These are phyloP conservation scores for Mylabris phalerata DNA, from an alignment of 1,140 invertebrate species.

Conservation along the genomic window DNA sequence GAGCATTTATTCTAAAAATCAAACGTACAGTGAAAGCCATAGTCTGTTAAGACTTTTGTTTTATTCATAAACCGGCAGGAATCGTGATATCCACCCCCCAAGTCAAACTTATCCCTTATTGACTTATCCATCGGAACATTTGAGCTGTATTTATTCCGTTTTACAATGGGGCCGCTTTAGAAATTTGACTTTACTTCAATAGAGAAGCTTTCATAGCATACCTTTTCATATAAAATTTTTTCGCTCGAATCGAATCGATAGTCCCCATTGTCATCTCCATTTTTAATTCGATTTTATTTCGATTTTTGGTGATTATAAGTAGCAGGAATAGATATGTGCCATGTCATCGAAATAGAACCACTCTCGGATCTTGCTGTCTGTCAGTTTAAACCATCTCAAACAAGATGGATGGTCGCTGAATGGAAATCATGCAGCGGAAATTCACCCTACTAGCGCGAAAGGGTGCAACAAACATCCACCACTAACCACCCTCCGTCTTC, in stretches of 20 bases:
- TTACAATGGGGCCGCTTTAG: constrained; percentile 23
- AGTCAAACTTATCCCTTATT: constrained; percentile 37
- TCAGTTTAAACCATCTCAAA: constrained; percentile 44
- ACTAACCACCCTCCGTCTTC: no score
- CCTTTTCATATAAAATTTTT: no score
- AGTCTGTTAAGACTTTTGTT: constrained; percentile 38
- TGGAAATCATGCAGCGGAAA: constrained; percentile 42
- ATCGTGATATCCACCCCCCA: constrained; percentile 30
- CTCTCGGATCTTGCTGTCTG: constrained; percentile 41
- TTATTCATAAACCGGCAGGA: constrained; percentile 37
- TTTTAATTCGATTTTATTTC: neutral
- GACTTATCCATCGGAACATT: constrained; percentile 36
- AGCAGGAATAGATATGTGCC: constrained; percentile 32
- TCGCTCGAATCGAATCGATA: no score
- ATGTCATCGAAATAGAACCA: constrained; percentile 39
- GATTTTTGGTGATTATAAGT: constrained; percentile 10
- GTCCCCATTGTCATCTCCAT: no score
- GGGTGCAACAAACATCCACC: constrained; percentile 25
- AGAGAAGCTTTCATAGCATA: no score
- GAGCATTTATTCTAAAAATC: constrained; percentile 12
- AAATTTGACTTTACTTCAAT: constrained; percentile 21
- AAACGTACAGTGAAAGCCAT: constrained; percentile 21
- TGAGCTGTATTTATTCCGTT: constrained; percentile 35
- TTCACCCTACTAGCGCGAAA: constrained; percentile 34
- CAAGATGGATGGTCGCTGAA: constrained; percentile 42